Percentiles rank a stretch among this genome's conserved stretches.
Conservation (phyloP, 2,797 vertebrate genomes). For the Sebastes steindachneri region DNA sequence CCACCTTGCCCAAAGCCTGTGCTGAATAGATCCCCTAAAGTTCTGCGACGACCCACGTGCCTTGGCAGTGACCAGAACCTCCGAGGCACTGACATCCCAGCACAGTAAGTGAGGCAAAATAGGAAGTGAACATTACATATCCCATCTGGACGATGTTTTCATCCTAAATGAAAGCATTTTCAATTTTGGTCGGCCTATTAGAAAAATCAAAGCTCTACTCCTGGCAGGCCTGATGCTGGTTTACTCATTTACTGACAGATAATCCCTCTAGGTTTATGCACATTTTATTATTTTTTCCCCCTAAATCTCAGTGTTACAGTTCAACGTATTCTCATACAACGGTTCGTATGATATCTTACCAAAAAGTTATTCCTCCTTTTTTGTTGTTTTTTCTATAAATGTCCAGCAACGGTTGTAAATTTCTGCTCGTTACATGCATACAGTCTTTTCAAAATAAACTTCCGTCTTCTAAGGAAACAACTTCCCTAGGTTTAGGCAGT, state of each 20-base stretch:
- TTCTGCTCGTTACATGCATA: too few species aligned
- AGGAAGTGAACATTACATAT: slow-evolving; percentile 80
- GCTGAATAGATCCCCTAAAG: slow-evolving; percentile 97
- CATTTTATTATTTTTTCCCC: background rate
- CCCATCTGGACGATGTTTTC: slow-evolving; percentile 41
- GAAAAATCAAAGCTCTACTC: background rate
- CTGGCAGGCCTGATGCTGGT: background rate
- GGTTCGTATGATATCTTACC: too few species aligned
- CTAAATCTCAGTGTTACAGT: background rate
- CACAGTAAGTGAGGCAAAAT: slow-evolving; percentile 84
- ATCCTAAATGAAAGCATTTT: slow-evolving; percentile 29
- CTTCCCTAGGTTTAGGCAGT: too few species aligned
- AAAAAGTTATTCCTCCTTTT: too few species aligned
- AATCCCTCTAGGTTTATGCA: background rate
- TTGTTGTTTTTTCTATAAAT: too few species aligned
- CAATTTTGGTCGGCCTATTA: background rate
- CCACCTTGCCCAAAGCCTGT: slow-evolving; percentile 97
- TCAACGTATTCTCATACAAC: too few species aligned
- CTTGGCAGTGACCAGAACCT: slow-evolving; percentile 97
- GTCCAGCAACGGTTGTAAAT: too few species aligned
- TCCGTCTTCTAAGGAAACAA: too few species aligned
- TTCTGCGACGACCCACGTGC: slow-evolving; percentile 93
- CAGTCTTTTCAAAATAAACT: too few species aligned
- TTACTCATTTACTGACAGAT: background rate
- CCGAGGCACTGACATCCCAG: slow-evolving; percentile 91